Evolutionary conservation across 2,113 vertebrate species (phyloP), one percentile per base, ranked within the genome.

Genomic region (Loxodonta africana): DNA sequence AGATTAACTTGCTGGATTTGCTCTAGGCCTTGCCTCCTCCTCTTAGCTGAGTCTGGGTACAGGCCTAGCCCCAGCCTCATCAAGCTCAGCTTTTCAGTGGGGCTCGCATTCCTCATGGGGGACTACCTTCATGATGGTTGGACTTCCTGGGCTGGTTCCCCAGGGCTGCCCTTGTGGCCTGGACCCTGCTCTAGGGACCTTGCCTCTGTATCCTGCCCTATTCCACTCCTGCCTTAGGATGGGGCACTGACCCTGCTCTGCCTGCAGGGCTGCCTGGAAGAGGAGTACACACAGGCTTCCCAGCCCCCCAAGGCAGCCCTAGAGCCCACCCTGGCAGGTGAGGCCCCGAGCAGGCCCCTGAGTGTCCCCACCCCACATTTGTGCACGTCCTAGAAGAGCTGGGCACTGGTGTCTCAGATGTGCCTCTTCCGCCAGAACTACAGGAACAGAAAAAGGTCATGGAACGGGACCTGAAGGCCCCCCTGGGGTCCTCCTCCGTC

Each of bases 381-480:
- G 17, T 80, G 15, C n/a, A 77, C 2, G 12, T 20, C 7, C 73
- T 44, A 6, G 76, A 6, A 71, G 30, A 92, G 71, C 48, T 73
- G 71, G 80, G 82, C 0, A 0, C 81, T 11, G 26, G 33, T 14
- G 46, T 53, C 90, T 97, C 71, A 88, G 51, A 28, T 2, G 4
- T 26, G 6, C 84, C n/a, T 92, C 51, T 95, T 33, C 80, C 81
- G 41, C 4, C 97, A 99, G 99, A 99, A 95, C 97, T 99, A 63
- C 98, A 97, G 95, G 98, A 98, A 46, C 98, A 99, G 97, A 98
- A 98, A 67, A 95, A 92, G 18, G 92, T 97, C 84, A 98, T 99
- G 96, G 98, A 98, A 83, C 95, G n/a, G 80, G 98, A 99, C 60
- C 93, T 99, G 71, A 94, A 97, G 71, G 25, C 33, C 30, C 37